Percentiles rank a stretch among this genome's conserved stretches.
These are phyloP conservation scores for Brachylomia viminalis DNA, from an alignment of 2,888 invertebrate genomes.

Conservation along the genomic window DNA sequence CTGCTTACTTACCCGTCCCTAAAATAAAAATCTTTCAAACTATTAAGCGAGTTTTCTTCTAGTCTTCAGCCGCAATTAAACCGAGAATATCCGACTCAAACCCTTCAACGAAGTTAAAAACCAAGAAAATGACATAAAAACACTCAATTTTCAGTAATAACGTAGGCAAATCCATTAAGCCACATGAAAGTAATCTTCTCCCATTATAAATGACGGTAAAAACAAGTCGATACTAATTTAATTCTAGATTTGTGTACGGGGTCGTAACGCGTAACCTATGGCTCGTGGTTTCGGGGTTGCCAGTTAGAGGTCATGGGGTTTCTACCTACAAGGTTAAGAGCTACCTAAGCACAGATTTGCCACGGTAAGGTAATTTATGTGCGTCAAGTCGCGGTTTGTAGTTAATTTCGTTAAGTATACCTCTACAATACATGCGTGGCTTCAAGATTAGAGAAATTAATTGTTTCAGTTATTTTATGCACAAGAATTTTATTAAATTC, in stretches of 20 bases:
- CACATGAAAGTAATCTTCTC: slow-evolving; percentile 7
- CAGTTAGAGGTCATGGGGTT: slow-evolving; percentile 55
- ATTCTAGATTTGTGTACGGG: slow-evolving; percentile 40
- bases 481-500: neutral
- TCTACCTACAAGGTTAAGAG: slow-evolving; percentile 62
- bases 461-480: slow-evolving; percentile 21
- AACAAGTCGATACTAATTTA: slow-evolving; percentile 35
- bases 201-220: slow-evolving; percentile 17
- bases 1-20: too few relatives aligned
- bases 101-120: neutral
- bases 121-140: neutral
- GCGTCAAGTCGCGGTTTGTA: slow-evolving; percentile 37
- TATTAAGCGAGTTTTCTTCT: neutral
- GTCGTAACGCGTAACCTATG: slow-evolving; percentile 41
- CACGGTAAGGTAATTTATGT: slow-evolving; percentile 52
- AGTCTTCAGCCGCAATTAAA: slow-evolving; percentile 3
- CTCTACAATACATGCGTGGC: slow-evolving; percentile 24
- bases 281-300: slow-evolving; percentile 51
- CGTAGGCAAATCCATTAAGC: slow-evolving; percentile 10
- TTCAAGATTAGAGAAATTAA: slow-evolving; percentile 42
- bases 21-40: neutral
- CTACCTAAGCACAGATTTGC: slow-evolving; percentile 53
- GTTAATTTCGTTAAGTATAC: slow-evolving; percentile 49
- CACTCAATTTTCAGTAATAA: neutral
- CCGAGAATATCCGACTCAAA: slow-evolving; percentile 3